Conservation (phyloP, 2,113 vertebrate genomes). For the Struthio camelus region DNA sequence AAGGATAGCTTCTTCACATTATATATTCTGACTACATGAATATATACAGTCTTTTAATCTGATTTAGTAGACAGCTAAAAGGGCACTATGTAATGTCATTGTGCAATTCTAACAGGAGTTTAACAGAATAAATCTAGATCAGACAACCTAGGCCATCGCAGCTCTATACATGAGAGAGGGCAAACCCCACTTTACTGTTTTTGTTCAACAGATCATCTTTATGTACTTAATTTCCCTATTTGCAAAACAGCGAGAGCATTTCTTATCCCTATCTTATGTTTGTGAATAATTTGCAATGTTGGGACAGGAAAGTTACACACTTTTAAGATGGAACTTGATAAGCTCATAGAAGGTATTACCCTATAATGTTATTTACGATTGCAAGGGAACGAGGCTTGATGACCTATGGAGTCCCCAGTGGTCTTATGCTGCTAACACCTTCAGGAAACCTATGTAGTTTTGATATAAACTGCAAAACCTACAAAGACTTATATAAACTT, state of each 20-base stretch:
- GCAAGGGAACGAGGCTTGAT: not conserved
- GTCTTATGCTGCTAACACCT: not conserved
- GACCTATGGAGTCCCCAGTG: not conserved
- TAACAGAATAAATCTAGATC: not conserved
- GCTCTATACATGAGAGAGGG: not conserved
- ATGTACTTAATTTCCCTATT: not conserved
- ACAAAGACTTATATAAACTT: not conserved
- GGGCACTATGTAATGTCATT: not conserved
- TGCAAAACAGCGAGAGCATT: not conserved
- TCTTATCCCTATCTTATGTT: not conserved
- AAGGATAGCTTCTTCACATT: not conserved
- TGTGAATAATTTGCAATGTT: not conserved
- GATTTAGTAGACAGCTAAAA: not conserved
- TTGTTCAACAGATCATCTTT: not conserved
- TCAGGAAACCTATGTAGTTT: not conserved
- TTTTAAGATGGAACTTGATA: not conserved
- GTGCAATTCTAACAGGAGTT: not conserved
- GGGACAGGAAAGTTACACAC: not conserved
- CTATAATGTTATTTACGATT: not conserved
- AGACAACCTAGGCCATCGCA: not conserved
- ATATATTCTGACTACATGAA: not conserved
- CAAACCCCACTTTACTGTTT: not conserved
- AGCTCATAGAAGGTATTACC: not conserved
- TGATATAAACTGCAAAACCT: not conserved
- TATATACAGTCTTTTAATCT: not conserved